Base-by-base conservation (phyloP, 2,113 vertebrate species). In the Dasyprocta punctata region DNA sequence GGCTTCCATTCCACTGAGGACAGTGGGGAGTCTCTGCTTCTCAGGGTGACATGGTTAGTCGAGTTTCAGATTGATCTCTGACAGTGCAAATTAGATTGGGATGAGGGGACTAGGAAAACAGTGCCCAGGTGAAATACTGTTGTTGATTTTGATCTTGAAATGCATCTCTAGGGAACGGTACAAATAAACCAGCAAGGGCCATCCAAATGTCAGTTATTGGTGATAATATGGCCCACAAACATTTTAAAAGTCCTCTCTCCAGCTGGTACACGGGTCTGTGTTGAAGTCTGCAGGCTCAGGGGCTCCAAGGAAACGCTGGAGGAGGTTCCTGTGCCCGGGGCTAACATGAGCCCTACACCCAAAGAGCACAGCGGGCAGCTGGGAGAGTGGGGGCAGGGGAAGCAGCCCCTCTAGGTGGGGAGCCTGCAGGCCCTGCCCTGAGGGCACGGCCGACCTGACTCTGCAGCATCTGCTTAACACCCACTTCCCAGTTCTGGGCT, bases 61-160 rank as follows among this genome's bases (percentile, higher is more conserved):
- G 60, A 19, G 4, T 26, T 60, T 78, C 36, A 56, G 47, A 9
- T 3, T 3, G 30, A 87, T 69, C 58, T 47, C 9, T 52, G 77
- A 65, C 7, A 63, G 58, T 16, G 3, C 38, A n/a, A 19, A 73
- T 28, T 30, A 28, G 84, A 85, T 28, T 19, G 47, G 65, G 33
- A 5, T 17, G 0, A 2, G 22, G 14, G 30, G n/a, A 38, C 13
- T 17, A 77, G 41, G 54, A 63, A 49, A 60, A 63, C 24, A 47
- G 7, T 36, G 41, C 44, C 38, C 20, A 41, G 33, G 38, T 56
- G 41, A 86, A 61, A 81, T 20, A 56, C 69, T 61, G 26, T 47
- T 58, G 89, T 80, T 83, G 14, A 92, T 22, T 89, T 88, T 87
- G 69, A 71, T 16, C 36, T 92, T 84, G 67, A 95, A 90, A 77